These are phyloP conservation scores for Acropternis orthonyx DNA, from an alignment of 2,797 vertebrate genomes.

Conservation along the genomic window DNA sequence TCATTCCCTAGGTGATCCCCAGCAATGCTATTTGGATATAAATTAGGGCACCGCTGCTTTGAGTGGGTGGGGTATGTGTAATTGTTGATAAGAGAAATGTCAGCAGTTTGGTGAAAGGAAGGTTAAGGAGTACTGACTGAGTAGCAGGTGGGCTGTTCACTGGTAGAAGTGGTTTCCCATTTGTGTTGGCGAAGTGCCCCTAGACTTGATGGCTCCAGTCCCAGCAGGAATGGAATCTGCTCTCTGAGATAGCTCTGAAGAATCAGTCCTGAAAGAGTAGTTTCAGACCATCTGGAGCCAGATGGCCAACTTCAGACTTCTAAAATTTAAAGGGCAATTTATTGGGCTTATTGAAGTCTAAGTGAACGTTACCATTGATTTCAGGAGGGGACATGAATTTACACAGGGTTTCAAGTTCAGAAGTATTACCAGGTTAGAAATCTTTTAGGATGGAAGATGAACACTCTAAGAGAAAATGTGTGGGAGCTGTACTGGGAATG, in stretches of 20 bases:
- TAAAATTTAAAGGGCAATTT: slow-evolving; percentile 47
- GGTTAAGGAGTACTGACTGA: neutral
- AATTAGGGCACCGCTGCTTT: neutral
- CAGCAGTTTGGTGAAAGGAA: neutral
- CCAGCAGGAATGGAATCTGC: slow-evolving; percentile 49
- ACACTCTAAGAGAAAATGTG: slow-evolving; percentile 12
- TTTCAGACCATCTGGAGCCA: slow-evolving; percentile 67
- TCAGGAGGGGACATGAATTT: slow-evolving; percentile 8
- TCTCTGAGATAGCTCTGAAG: slow-evolving; percentile 38
- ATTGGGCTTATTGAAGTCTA: slow-evolving; percentile 9
- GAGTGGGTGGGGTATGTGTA: neutral
- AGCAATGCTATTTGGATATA: neutral
- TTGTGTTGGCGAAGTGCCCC: slow-evolving; percentile 33
- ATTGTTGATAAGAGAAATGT: neutral
- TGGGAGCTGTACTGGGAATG: slow-evolving; percentile 33
- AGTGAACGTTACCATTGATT: neutral
- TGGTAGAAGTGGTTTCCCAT: slow-evolving; percentile 8
- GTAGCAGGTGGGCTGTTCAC: slow-evolving; percentile 8
- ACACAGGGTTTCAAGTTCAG: neutral
- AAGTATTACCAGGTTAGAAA: slow-evolving; percentile 42
- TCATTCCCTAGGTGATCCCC: neutral
- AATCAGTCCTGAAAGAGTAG: slow-evolving; percentile 47
- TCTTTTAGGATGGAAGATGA: neutral
- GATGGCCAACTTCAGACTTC: slow-evolving; percentile 61
- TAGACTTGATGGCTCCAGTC: slow-evolving; percentile 56